Conservation (phyloP, 2,797 vertebrate species). For the Cossypha caffra region DNA sequence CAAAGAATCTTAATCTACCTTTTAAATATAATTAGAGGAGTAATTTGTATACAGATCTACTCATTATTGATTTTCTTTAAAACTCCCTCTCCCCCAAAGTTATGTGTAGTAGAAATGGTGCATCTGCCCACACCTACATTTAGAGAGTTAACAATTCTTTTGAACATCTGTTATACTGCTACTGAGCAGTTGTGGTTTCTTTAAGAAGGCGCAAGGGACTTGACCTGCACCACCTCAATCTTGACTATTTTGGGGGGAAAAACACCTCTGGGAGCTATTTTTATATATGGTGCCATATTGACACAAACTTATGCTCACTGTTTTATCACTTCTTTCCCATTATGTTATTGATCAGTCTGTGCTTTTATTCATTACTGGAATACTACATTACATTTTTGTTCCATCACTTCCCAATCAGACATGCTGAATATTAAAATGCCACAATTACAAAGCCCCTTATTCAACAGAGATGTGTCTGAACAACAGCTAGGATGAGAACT, state of each 20-base stretch:
- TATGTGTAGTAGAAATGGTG: constrained; percentile 66
- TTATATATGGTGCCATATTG: background rate
- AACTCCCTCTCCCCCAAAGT: constrained; percentile 54
- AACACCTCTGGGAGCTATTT: constrained; percentile 54
- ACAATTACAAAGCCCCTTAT: background rate
- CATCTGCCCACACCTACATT: constrained; percentile 77
- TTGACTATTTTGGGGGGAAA: constrained; percentile 56
- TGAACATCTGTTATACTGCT: constrained; percentile 76
- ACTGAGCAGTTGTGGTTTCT: constrained; percentile 76
- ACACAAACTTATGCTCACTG: constrained; percentile 29
- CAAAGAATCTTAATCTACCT: constrained; percentile 47
- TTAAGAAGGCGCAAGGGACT: constrained; percentile 73
- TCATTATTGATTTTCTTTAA: constrained; percentile 70
- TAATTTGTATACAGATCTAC: constrained; percentile 46
- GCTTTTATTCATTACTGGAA: constrained; percentile 14
- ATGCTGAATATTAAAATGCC: background rate
- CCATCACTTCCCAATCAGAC: background rate
- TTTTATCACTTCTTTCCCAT: constrained; percentile 45
- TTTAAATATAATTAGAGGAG: constrained; percentile 67
- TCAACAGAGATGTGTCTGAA: background rate
- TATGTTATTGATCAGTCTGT: constrained; percentile 26
- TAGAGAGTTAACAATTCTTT: constrained; percentile 77
- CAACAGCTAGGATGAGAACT: background rate
- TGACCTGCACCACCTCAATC: constrained; percentile 68
- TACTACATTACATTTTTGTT: background rate